phyloP scores from a whole-genome alignment of 2,113 vertebrate genomes.

The Corydoras sp. region DNA sequence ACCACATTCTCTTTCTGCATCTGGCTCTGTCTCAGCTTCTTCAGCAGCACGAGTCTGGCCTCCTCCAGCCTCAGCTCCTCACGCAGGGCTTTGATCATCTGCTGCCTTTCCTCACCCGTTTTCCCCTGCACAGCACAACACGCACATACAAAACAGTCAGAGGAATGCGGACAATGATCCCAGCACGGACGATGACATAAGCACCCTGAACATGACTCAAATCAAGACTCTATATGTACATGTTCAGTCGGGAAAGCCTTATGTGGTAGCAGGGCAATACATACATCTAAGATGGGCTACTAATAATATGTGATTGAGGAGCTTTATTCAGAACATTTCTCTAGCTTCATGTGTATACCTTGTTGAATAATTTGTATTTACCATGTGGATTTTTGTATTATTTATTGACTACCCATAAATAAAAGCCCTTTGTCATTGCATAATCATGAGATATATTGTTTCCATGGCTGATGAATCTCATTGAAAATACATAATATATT shows the following conservation, averaged over 20 bases:
- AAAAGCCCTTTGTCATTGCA: no score
- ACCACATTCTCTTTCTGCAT: conserved; percentile 94
- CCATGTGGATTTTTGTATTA: no score
- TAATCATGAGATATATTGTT: no score
- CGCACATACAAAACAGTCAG: conserved; percentile 10
- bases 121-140: conserved; percentile 71
- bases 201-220: background rate
- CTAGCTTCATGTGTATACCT: no score
- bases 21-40: conserved; percentile 93
- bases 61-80: conserved; percentile 92
- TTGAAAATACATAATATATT: no score
- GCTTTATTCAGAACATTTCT: no score
- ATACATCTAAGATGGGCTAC: background rate
- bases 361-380: no score
- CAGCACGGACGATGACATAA: conserved; percentile 13
- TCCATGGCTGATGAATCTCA: no score
- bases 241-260: background rate
- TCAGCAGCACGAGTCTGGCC: conserved; percentile 86
- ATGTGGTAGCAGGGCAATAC: background rate
- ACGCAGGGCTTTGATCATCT: conserved; percentile 92
- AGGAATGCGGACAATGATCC: conserved; percentile 1
- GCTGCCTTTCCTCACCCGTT: conserved; percentile 84
- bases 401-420: no score
- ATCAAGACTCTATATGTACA: conserved; percentile 3
- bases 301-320: no score